phyloP scores from a whole-genome alignment of 53 echinoderm and acorn worm genomes.

The Pentamera pediparva region DNA sequence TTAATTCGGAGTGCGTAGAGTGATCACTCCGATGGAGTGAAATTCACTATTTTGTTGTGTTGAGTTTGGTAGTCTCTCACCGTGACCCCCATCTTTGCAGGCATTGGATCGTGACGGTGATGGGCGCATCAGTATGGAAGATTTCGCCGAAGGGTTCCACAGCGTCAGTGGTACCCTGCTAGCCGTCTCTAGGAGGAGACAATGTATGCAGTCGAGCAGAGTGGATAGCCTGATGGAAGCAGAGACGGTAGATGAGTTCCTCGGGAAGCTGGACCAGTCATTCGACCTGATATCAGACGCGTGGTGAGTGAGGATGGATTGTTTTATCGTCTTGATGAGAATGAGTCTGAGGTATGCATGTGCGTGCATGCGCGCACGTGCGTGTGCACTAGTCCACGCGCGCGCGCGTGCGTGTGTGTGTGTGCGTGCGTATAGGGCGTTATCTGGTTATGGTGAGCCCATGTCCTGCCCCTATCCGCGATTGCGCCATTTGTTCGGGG shows the following conservation, averaged over 20 bases:
- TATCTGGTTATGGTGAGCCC: background rate
- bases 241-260: conserved; percentile 59
- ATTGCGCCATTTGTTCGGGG: no score
- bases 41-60: no score
- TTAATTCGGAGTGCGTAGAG: no score
- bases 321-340: background rate
- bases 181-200: conserved; percentile 55
- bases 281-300: conserved; percentile 53
- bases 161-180: conserved; percentile 84
- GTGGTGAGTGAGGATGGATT: conserved; percentile 43
- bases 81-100: background rate
- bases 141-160: conserved; percentile 84
- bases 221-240: conserved; percentile 3
- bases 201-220: conserved; percentile 47
- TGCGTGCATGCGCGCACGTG: background rate
- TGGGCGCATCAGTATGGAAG: conserved; percentile 81
- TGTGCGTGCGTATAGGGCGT: background rate
- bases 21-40: no score
- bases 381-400: background rate
- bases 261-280: conserved; percentile 45
- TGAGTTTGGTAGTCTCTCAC: no score
- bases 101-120: conserved; percentile 76
- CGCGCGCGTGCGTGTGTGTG: background rate
- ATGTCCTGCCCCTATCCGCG: background rate
- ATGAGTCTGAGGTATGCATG: background rate